Conservation (phyloP, 2,888 invertebrate species). For the Cryptus armator region DNA sequence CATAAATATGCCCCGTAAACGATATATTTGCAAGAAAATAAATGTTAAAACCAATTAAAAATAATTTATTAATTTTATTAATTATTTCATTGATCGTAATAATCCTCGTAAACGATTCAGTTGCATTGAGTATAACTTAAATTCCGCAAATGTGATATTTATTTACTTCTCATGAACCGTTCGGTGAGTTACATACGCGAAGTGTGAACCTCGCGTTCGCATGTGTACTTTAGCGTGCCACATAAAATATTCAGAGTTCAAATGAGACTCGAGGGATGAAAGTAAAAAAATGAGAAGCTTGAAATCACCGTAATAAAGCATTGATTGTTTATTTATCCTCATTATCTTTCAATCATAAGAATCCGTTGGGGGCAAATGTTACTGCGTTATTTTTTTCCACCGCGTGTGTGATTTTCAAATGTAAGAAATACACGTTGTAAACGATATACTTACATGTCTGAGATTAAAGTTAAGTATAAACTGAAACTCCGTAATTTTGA, state of each 20-base stretch:
- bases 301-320: slow-evolving; percentile 6
- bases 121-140: neutral
- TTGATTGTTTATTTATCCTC: neutral
- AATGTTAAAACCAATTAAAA: no score
- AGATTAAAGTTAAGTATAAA: neutral
- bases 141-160: neutral
- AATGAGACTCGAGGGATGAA: no score
- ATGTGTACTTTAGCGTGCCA: no score
- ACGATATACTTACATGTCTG: neutral
- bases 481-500: neutral
- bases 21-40: no score
- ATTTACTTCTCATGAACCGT: neutral
- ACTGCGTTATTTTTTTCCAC: no score
- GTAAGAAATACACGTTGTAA: neutral
- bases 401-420: neutral
- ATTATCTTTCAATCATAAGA: neutral
- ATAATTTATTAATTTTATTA: no score
- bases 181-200: no score
- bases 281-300: no score
- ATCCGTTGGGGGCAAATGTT: neutral
- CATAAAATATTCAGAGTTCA: no score
- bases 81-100: neutral
- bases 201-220: no score
- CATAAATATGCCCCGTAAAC: no score
- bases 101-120: neutral